phyloP scores from a whole-genome alignment of 2,113 vertebrate species.

The Trichechus manatus region DNA sequence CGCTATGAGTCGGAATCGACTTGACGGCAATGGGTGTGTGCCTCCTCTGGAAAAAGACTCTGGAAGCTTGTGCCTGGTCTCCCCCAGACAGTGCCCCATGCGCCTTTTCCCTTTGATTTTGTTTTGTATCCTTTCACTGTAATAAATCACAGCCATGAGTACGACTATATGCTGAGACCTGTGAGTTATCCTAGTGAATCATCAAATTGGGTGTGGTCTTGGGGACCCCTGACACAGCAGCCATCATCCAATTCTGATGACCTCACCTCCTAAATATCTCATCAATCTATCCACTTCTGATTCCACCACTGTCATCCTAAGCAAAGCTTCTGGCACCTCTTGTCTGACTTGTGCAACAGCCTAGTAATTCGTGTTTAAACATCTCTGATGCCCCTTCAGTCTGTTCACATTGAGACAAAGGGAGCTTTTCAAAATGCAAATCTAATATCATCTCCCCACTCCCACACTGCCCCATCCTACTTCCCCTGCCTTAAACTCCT shows the following conservation, averaged over 20 bases:
- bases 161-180: background rate
- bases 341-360: background rate
- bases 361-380: background rate
- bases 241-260: background rate
- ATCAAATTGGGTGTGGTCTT: background rate
- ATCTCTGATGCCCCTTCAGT: background rate
- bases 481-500: too few species aligned
- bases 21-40: background rate
- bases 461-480: background rate
- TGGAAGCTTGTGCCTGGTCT: background rate
- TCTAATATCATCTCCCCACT: background rate
- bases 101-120: background rate
- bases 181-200: background rate
- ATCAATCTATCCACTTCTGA: background rate
- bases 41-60: background rate
- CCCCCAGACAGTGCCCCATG: background rate
- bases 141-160: background rate
- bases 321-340: background rate
- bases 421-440: background rate
- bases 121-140: background rate
- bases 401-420: background rate
- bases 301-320: background rate
- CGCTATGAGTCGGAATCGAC: too few species aligned
- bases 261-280: background rate
- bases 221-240: background rate